Conservation (phyloP, 2,797 vertebrate species). For the Microtus agrestis region DNA sequence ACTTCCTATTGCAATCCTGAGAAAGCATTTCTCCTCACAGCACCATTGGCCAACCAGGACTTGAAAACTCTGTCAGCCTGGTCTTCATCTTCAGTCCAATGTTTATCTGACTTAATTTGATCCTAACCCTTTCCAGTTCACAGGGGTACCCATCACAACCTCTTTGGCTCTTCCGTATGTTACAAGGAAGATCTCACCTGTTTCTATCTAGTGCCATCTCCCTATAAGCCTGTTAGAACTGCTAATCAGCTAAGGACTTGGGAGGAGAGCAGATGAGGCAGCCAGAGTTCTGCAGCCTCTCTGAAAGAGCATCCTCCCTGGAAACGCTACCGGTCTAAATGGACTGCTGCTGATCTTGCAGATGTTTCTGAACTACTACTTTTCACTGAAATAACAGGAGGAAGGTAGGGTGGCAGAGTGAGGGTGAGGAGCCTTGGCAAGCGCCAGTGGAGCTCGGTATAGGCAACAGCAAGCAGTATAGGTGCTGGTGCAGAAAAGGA, state of each 20-base stretch:
- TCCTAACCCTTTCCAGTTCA: neutral
- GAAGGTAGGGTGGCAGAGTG: too few species aligned
- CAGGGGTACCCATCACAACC: neutral
- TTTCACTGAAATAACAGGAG: neutral
- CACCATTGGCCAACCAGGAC: neutral
- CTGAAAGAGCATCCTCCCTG: neutral
- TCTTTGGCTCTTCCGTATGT: neutral
- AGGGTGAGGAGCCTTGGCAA: neutral
- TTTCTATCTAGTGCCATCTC: neutral
- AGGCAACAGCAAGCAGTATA: neutral
- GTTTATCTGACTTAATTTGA: slow-evolving; percentile 53
- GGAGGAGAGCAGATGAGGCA: neutral
- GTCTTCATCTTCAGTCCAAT: slow-evolving; percentile 39
- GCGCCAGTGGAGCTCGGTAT: neutral
- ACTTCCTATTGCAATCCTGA: slow-evolving; percentile 27
- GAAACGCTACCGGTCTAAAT: neutral
- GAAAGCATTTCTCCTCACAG: slow-evolving; percentile 46
- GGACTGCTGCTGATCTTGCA: slow-evolving; percentile 19
- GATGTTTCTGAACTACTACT: neutral
- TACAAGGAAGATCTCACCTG: neutral
- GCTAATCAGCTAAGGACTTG: neutral
- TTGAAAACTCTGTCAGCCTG: neutral
- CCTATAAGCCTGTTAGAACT: neutral
- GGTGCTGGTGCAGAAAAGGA: neutral
- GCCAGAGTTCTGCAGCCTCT: neutral